Conservation (phyloP, 2,888 invertebrate genomes). For the Cantharis rustica region DNA sequence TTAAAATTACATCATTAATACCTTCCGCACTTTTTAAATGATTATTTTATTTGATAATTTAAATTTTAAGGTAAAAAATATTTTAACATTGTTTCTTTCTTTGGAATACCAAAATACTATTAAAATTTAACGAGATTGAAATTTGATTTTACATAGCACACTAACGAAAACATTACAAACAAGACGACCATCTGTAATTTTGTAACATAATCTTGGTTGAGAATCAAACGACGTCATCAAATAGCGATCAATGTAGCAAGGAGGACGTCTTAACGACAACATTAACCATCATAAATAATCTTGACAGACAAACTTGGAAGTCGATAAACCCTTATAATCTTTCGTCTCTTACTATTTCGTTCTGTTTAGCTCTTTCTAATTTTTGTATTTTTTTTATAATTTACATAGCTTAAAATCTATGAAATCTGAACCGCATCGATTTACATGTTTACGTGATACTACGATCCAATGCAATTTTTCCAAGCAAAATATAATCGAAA, state of each 20-base stretch:
- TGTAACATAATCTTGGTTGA: conserved; percentile 38
- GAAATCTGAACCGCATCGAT: not conserved
- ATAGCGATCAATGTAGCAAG: conserved; percentile 46
- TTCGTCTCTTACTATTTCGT: conserved; percentile 15
- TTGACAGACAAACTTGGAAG: conserved; percentile 39
- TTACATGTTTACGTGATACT: not conserved
- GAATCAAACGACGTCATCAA: conserved; percentile 49
- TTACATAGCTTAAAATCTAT: not conserved
- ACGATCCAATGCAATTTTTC: not conserved
- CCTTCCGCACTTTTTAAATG: too few species aligned
- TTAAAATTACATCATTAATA: not conserved
- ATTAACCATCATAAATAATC: conserved; percentile 49
- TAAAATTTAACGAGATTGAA: conserved; percentile 20
- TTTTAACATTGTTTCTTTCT: not conserved
- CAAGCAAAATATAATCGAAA: not conserved
- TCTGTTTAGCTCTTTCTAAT: not conserved
- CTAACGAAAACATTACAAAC: conserved; percentile 20
- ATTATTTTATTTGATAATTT: not conserved
- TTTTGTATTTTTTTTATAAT: not conserved
- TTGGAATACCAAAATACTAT: not conserved
- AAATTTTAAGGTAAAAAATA: not conserved
- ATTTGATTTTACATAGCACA: conserved; percentile 14
- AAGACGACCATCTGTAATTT: conserved; percentile 39
- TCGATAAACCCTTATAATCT: conserved; percentile 38
- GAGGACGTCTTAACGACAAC: conserved; percentile 47